These are phyloP conservation scores for Chlamydotis undulata DNA, from an alignment of 2,113 vertebrate species.

Conservation along the genomic window DNA sequence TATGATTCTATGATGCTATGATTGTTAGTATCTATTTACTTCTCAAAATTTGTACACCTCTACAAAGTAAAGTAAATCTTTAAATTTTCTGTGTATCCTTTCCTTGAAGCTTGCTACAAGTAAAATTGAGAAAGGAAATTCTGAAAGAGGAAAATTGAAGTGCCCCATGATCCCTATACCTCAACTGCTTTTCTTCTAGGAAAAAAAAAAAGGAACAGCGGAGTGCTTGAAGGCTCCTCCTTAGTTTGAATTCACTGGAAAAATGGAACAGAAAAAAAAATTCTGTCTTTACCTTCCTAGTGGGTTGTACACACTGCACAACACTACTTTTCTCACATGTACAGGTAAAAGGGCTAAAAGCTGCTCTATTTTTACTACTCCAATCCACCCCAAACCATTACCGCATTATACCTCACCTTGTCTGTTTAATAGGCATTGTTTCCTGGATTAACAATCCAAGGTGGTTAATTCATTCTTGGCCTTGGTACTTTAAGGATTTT, in stretches of 20 bases:
- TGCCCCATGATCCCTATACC: not conserved
- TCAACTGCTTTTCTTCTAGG: not conserved
- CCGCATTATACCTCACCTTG: not conserved
- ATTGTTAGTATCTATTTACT: not conserved
- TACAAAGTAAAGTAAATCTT: not conserved
- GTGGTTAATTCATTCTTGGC: not conserved
- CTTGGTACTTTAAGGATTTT: not conserved
- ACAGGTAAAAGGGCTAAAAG: not conserved
- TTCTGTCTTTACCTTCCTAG: not conserved
- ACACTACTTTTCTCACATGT: not conserved
- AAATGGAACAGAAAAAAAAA: not conserved
- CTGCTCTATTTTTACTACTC: not conserved
- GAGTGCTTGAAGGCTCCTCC: not conserved
- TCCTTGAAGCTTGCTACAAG: not conserved
- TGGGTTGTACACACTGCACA: not conserved
- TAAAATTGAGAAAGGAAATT: not conserved
- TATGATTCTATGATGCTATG: too few species aligned
- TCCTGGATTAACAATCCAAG: not conserved
- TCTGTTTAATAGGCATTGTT: not conserved
- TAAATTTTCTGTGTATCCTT: not conserved
- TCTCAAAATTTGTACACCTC: not conserved
- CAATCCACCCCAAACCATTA: not conserved
- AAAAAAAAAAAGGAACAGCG: not conserved
- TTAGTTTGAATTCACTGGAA: not conserved
- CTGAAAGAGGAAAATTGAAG: not conserved